Percentiles rank a stretch among this genome's conserved stretches.
These are phyloP conservation scores for Epinephelus fuscoguttatus DNA, from an alignment of 2,113 vertebrate genomes.

Conservation along the genomic window DNA sequence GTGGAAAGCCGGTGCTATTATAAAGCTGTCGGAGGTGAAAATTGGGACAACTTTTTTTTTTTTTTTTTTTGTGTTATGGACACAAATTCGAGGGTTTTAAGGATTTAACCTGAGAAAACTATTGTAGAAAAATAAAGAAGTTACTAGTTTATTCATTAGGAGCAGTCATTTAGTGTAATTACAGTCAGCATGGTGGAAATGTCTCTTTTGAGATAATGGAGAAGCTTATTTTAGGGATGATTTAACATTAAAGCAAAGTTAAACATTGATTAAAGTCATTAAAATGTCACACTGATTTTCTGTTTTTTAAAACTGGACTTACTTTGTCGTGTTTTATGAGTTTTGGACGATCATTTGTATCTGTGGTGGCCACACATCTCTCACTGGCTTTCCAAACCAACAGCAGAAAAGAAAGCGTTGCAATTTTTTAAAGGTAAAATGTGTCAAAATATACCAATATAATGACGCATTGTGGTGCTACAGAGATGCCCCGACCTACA, in stretches of 20 bases:
- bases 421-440: not conserved
- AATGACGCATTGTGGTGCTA: no score
- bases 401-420: no score
- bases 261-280: slow-evolving; percentile 22
- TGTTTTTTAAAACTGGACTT: not conserved
- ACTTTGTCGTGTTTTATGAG: not conserved
- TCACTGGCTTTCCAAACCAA: no score
- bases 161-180: slow-evolving; percentile 27
- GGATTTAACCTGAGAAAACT: not conserved
- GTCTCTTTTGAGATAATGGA: slow-evolving; percentile 23
- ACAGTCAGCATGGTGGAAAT: slow-evolving; percentile 2
- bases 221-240: slow-evolving; percentile 32
- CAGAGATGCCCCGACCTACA: no score
- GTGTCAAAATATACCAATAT: no score
- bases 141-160: not conserved
- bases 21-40: slow-evolving; percentile 60
- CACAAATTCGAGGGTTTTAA: not conserved
- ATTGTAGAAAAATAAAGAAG: not conserved
- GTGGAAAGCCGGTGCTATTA: slow-evolving; percentile 63
- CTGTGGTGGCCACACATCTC: not conserved
- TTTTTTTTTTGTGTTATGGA: not conserved
- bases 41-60: slow-evolving; percentile 42
- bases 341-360: not conserved
- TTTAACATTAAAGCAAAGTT: slow-evolving; percentile 23
- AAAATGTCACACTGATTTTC: slow-evolving; percentile 6